phyloP scores from a whole-genome alignment of 2,113 vertebrate genomes.

The Pedionomus torquatus region DNA sequence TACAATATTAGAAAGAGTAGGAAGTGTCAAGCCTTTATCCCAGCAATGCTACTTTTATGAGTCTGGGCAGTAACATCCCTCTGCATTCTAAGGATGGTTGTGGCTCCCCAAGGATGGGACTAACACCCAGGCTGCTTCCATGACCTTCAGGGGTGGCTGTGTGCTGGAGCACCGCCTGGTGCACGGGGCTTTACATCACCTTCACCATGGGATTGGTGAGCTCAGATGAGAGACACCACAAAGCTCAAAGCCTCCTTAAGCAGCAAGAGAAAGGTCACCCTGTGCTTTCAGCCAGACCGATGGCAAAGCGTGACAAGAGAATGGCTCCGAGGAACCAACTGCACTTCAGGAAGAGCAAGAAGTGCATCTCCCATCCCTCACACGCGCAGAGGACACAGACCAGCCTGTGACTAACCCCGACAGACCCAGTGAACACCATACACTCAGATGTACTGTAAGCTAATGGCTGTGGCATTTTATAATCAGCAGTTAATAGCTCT shows the following conservation, averaged over 20 bases:
- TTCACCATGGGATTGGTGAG: rapidly evolving
- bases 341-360: neutral
- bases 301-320: rapidly evolving
- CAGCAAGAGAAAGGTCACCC: neutral
- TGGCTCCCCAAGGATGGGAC: neutral
- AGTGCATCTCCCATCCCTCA: rapidly evolving
- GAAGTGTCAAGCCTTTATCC: neutral
- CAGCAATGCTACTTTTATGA: neutral
- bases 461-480: neutral
- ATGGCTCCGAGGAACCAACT: rapidly evolving
- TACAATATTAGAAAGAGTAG: neutral
- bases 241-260: conserved; percentile 16
- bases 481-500: neutral
- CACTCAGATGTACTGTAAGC: neutral
- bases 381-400: rapidly evolving
- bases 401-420: neutral
- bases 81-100: neutral
- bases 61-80: neutral
- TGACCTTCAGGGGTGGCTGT: neutral
- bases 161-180: neutral
- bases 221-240: neutral
- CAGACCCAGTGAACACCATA: neutral
- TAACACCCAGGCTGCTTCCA: neutral
- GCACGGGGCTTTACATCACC: neutral
- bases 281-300: neutral